Evolutionary conservation across 2,888 invertebrate genomes (phyloP), one percentile per base, ranked within the genome.

Genomic region (Drosophila imparisetae): DNA sequence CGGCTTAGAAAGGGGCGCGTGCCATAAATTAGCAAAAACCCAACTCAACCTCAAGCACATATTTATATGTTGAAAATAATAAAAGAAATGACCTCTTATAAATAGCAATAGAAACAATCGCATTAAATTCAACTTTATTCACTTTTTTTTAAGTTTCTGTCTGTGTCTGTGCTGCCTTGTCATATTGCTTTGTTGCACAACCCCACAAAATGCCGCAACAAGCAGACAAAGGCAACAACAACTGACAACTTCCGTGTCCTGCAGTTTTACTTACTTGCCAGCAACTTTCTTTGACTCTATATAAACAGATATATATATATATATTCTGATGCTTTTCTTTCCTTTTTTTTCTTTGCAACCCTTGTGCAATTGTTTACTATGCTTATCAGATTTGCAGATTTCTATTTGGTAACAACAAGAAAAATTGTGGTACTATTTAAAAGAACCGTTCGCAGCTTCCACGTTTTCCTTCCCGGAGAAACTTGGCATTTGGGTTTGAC

Each of bases 281-380:
- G 48, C 36, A 45, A 29, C 38, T 62, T 66, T 73, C 60, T 38
- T 64, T 40, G 29, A 50, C 61, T 59, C 55, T 58, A 30, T 40
- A 34, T 52, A n/a, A 27, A 38, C 32, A 15, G 42, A 27, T 50
- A 36, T 29, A 18, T 50, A 48, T 45, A 34, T 65, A 11, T 29
- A 11, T 59, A 48, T 38, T 50, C 32, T 29, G 24, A 24, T 11
- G 24, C 8, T 45, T 11, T n/a, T 42, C 18, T 7, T 15, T 38
- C 54, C 21, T 1, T 11, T 24, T 13, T 24, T 32, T 34, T 42
- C 49, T 36, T 34, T 54, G 48, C 68, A 67, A 55, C 75, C 72
- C 61, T 72, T 78, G 50, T 75, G 77, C 86, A 81, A 76, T 79
- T 86, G 81, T 89, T 85, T 84, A 81, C 84, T 77, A 75, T 86